Evolutionary conservation across 1,140 invertebrate genomes (phyloP).

Genomic region (Physella acuta): DNA sequence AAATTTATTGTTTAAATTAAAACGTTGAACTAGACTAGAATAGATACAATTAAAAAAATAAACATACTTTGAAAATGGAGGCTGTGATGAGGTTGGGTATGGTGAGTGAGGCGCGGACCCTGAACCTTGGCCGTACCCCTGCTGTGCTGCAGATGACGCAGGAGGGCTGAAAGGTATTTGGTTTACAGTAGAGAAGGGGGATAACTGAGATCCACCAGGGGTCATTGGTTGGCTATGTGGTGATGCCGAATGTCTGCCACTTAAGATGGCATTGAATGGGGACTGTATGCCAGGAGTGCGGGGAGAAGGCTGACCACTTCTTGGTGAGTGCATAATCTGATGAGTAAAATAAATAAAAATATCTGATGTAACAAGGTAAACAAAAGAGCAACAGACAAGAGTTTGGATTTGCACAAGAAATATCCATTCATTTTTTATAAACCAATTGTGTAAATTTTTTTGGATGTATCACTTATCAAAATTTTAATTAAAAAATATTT

Average conservation of each 20-base stretch:
- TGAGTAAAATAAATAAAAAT: too few relatives aligned
- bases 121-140: conserved; percentile 23
- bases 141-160: conserved; percentile 31
- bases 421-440: background rate
- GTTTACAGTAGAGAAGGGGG: conserved; percentile 40
- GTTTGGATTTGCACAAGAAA: too few relatives aligned
- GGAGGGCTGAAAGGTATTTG: conserved; percentile 41
- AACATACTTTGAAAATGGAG: conserved; percentile 35
- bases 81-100: conserved; percentile 31
- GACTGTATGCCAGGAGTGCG: conserved; percentile 47
- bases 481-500: too few relatives aligned
- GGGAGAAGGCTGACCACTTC: conserved; percentile 47
- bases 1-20: background rate
- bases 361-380: too few relatives aligned
- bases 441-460: background rate
- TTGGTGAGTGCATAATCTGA: conserved; percentile 39
- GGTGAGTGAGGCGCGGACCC: conserved; percentile 31
- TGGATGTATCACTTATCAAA: too few relatives aligned
- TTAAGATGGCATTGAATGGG: conserved; percentile 36
- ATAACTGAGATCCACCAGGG: conserved; percentile 35
- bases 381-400: too few relatives aligned
- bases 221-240: conserved; percentile 36
- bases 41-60: background rate
- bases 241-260: conserved; percentile 28
- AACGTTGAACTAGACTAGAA: background rate